Base-by-base conservation (phyloP, 2,888 invertebrate genomes). In the Drosophila monieri region DNA sequence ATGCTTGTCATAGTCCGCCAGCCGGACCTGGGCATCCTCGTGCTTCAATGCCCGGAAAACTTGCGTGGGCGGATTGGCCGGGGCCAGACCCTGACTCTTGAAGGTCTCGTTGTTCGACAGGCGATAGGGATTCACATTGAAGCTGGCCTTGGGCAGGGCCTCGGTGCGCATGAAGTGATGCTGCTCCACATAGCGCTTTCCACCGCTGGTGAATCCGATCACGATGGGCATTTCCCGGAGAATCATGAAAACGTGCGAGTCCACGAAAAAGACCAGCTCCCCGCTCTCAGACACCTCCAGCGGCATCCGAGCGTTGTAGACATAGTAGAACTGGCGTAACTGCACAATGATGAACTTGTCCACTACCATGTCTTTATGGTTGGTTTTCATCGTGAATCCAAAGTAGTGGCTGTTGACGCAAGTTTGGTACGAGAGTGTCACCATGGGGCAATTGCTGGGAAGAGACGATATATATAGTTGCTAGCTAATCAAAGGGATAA, bases 271-370 rank as follows among this genome's bases (percentile, higher is more conserved):
- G 10, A 69, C 57, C 21, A 84, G 52, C 14, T 73, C 62, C 0
- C 84, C 78, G 57, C 62, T 78, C 43, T 44, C 56, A 0, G 73
- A 35, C 4, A 88, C 59, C 14, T 70, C 61, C 52, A 86, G 67
- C 0, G 91, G 90, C 32, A 90, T 69, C 0, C 66, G 76, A 3
- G 74, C 65, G 47, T 89, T 85, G 49, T 89, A 72, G 0, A 90
- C 83, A 73, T 90, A 90, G 39, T 83, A 85, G 59, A 90, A 87
- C 18, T 85, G 77, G 9, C 85, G 80, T 3, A 87, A 80, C 73
- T 89, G 87, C 18, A 91, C 87, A 54, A 91, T 85, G 2, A 90
- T 88, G 32, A 91, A 83, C 71, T 90, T 90, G 30, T 90, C 88
- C 41, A 91, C 85, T 3, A 88, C 39, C 44, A 91, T 37, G 64